Base-by-base conservation (phyloP, 2,888 invertebrate species). In the Prenolepis imparis region DNA sequence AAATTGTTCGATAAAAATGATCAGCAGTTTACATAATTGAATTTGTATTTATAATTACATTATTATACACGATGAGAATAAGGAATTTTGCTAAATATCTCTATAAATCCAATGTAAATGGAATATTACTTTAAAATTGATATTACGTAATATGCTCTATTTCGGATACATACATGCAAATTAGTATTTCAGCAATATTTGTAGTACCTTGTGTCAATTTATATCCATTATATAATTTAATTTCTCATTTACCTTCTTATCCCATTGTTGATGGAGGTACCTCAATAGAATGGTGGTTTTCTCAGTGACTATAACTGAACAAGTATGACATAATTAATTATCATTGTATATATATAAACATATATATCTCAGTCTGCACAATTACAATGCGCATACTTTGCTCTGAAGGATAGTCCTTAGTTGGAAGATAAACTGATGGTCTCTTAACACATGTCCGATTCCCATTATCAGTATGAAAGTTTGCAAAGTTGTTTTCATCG, bases 191-290 rank as follows among this genome's bases (percentile, higher is more conserved):
- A 67, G 21, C 48, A n/a, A n/a, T 18, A 66, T 52, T 70, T 21
- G 67, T 61, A 32, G 39, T 61, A 52, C 39, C 18, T 73, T 72
- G 70, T 72, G 70, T 63, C 11, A 57, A 55, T 41, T 74, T 48
- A 55, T 18, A 67, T 18, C 11, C 21, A 5, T 36, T 70, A 5
- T 59, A 2, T 68, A 8, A 52, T 66, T 15, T 63, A 44, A 55
- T 28, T 55, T 68, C 57, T 48, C 55, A 28, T 70, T 88, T 95
- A 97, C 97, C 96, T 98, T 98, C 95, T 98, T 98, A 94, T 99
- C 98, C 98, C 98, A 99, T 95, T 98, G 98, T 93, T 98, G 98
- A 92, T 99, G 98, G 88, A 99, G 96, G 95, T 98, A 99, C 95
- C 99, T 97, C 92, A 99, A 95, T 84, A 99, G 96, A 92, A 99